phyloP scores from a whole-genome alignment of 37 sponge, comb jelly and placozoan genomes.

The Lycopodina hypogea region DNA sequence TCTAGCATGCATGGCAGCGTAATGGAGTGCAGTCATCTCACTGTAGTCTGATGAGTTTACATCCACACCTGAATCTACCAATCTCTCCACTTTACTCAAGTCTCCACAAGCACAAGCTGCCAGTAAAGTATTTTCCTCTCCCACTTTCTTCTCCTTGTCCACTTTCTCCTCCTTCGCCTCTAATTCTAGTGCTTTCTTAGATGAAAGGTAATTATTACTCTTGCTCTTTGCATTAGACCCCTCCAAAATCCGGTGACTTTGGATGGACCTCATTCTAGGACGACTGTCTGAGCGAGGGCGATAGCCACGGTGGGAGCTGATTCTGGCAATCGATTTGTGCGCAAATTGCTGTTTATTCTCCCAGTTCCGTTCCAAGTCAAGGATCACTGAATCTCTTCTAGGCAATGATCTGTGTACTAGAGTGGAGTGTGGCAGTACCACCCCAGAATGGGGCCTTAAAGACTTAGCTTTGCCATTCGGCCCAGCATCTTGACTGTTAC shows the following conservation, averaged over 20 bases:
- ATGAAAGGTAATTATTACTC: not conserved
- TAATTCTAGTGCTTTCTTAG: not conserved
- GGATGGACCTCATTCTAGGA: conserved; percentile 16
- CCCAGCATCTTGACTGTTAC: conserved; percentile 1
- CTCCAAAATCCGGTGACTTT: not conserved
- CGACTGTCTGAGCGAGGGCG: conserved; percentile 28
- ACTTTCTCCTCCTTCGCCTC: too few relatives aligned
- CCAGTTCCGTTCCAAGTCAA: too few relatives aligned
- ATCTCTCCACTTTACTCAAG: conserved; percentile 14
- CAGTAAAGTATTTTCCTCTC: conserved; percentile 19
- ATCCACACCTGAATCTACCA: conserved; percentile 42
- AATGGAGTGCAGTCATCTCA: conserved; percentile 60
- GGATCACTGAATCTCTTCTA: too few relatives aligned
- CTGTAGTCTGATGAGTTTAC: conserved; percentile 45
- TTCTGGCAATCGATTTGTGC: not conserved
- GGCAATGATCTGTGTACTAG: not conserved
- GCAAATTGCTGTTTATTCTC: not conserved
- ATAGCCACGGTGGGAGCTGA: conserved; percentile 10
- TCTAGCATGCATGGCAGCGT: conserved; percentile 67
- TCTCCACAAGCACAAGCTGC: conserved; percentile 56
- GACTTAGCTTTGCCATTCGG: too few relatives aligned
- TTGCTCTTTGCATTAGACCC: not conserved
- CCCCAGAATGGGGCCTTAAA: not conserved
- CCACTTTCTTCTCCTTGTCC: not conserved
- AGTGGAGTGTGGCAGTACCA: not conserved